Evolutionary conservation across 2,113 vertebrate species (phyloP).

Genomic region (Ondatra zibethicus): DNA sequence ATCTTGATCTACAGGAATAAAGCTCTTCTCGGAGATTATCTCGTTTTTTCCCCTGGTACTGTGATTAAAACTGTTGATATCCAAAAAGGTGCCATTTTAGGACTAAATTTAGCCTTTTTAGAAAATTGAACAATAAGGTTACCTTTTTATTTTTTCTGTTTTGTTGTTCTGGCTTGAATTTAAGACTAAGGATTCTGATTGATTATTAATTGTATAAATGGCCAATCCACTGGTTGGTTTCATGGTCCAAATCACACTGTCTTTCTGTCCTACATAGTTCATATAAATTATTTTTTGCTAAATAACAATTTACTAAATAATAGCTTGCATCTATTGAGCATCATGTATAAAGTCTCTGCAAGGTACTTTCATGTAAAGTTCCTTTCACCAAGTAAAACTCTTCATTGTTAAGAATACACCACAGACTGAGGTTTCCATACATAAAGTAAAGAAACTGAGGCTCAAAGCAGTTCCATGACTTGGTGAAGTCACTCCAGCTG

Average conservation of each 20-base stretch:
- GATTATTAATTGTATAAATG: slow-evolving; percentile 55
- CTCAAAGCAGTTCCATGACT: neutral
- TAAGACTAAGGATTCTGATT: slow-evolving; percentile 39
- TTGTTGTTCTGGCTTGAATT: slow-evolving; percentile 62
- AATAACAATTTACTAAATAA: slow-evolving; percentile 5
- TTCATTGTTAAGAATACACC: slow-evolving; percentile 53
- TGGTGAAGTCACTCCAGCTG: neutral
- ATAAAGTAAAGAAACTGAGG: slow-evolving; percentile 48
- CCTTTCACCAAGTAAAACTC: neutral
- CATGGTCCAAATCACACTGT: slow-evolving; percentile 35
- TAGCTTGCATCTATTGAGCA: slow-evolving; percentile 31
- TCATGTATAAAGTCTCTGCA: neutral
- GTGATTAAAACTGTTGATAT: slow-evolving; percentile 54
- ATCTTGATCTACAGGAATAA: slow-evolving; percentile 57
- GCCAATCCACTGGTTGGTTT: slow-evolving; percentile 35
- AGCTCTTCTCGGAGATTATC: slow-evolving; percentile 57
- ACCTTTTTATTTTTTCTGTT: slow-evolving; percentile 65
- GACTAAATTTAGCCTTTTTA: slow-evolving; percentile 62
- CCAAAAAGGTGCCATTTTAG: slow-evolving; percentile 51
- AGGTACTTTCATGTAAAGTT: neutral
- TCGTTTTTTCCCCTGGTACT: slow-evolving; percentile 44
- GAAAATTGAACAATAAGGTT: slow-evolving; percentile 48
- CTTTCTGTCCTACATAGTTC: slow-evolving; percentile 61
- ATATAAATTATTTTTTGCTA: slow-evolving; percentile 27
- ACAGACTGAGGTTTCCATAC: slow-evolving; percentile 23